These are phyloP conservation scores for Deilephila elpenor DNA, from an alignment of 2,888 invertebrate species.

Conservation along the genomic window DNA sequence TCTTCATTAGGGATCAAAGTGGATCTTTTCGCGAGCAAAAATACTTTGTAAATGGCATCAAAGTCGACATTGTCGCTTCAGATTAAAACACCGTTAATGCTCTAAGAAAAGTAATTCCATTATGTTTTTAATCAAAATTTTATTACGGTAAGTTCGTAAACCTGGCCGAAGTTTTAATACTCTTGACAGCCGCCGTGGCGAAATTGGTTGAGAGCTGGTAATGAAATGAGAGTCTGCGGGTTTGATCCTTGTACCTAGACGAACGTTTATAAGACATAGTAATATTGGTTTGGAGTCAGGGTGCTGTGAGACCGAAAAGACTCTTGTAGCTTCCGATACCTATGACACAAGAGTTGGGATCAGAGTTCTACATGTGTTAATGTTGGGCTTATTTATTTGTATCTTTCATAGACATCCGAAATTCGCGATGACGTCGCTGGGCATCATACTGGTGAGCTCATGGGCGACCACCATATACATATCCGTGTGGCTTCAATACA, in stretches of 20 bases:
- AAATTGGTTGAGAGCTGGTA: too few relatives aligned
- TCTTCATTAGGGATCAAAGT: neutral
- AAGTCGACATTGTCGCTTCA: neutral
- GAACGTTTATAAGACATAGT: too few relatives aligned
- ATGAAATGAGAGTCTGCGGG: too few relatives aligned
- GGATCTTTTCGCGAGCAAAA: neutral
- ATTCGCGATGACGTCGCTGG: conserved; percentile 84
- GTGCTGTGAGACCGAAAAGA: too few relatives aligned
- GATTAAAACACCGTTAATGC: neutral
- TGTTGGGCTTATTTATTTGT: too few relatives aligned
- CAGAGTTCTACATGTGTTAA: too few relatives aligned
- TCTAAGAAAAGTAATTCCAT: neutral
- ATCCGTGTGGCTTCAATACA: conserved; percentile 90
- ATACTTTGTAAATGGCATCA: neutral
- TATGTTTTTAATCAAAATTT: conserved; percentile 12
- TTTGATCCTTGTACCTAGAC: too few relatives aligned
- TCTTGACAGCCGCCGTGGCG: conserved; percentile 22
- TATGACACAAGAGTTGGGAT: too few relatives aligned
- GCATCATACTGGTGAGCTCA: conserved; percentile 87
- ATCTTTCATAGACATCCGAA: conserved; percentile 83
- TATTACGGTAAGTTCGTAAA: neutral
- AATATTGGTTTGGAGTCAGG: too few relatives aligned
- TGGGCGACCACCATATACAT: conserved; percentile 91
- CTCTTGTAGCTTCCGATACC: too few relatives aligned
- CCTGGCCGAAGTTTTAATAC: conserved; percentile 1